Evolutionary conservation across 2,888 invertebrate species (phyloP).

Genomic region (Hemistola chrysoprasaria): DNA sequence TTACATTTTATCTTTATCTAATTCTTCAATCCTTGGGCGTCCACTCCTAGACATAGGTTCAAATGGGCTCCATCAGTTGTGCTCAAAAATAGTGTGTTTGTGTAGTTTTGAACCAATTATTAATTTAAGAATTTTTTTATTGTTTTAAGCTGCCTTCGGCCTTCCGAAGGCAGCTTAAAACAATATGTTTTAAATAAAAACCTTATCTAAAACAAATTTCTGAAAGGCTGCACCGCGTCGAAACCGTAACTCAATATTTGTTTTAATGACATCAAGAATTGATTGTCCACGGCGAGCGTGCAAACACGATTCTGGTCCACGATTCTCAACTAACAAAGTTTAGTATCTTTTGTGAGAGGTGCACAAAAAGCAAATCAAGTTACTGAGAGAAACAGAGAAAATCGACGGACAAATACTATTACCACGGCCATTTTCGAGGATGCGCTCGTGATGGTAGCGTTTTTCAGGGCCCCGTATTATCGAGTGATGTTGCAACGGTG

Average conservation of each 20-base stretch:
- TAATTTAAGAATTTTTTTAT: too few relatives aligned
- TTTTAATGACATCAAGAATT: slow-evolving; percentile 70
- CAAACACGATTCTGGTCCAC: slow-evolving; percentile 63
- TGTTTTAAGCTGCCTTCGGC: too few relatives aligned
- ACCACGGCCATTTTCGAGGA: slow-evolving; percentile 75
- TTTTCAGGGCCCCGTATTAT: slow-evolving; percentile 56
- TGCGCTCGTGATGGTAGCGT: slow-evolving; percentile 73
- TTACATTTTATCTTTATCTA: too few relatives aligned
- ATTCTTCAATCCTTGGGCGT: too few relatives aligned
- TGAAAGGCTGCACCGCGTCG: slow-evolving; percentile 45
- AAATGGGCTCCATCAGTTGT: too few relatives aligned
- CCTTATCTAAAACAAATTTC: slow-evolving; percentile 1
- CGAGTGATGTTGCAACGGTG: slow-evolving; percentile 7
- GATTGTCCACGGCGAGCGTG: slow-evolving; percentile 63
- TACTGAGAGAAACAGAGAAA: slow-evolving; percentile 78
- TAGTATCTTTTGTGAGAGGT: slow-evolving; percentile 63
- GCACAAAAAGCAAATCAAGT: slow-evolving; percentile 81
- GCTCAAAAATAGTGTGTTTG: too few relatives aligned
- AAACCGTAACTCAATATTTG: slow-evolving; percentile 75
- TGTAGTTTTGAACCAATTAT: too few relatives aligned
- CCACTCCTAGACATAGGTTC: too few relatives aligned
- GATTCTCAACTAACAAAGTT: slow-evolving; percentile 70
- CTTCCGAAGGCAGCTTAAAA: too few relatives aligned
- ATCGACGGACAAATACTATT: slow-evolving; percentile 79
- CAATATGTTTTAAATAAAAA: too few relatives aligned